A percentile compares a stretch with the other conserved stretches of the same genome.
Evolutionary conservation across 2,888 invertebrate genomes (phyloP).

Genomic region (Lasius platythorax): DNA sequence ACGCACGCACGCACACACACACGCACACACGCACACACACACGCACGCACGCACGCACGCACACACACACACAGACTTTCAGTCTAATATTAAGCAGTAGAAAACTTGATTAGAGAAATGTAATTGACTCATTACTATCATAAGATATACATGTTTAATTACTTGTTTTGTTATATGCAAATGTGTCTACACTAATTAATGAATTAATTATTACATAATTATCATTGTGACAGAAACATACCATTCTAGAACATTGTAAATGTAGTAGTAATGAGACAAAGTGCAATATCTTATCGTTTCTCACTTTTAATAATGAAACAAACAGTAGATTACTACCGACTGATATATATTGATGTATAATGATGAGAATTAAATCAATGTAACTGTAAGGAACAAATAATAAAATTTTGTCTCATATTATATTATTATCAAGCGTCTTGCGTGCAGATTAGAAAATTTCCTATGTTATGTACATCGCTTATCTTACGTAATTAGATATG

Average conservation of each 20-base stretch:
- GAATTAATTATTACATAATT: not conserved
- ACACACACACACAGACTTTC: not conserved
- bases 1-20: too few species aligned
- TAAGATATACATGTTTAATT: not conserved
- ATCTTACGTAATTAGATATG: too few species aligned
- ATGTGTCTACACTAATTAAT: not conserved
- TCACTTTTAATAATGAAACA: not conserved
- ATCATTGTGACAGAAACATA: not conserved
- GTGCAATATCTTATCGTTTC: not conserved
- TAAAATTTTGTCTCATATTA: not conserved
- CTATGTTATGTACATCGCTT: not conserved
- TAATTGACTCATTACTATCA: not conserved
- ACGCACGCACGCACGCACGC: rapidly evolving
- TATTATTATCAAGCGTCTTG: not conserved
- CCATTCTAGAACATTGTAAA: not conserved
- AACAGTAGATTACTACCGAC: too few species aligned
- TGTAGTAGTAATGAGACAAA: not conserved
- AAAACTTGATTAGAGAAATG: not conserved
- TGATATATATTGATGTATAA: too few species aligned
- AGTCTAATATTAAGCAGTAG: not conserved
- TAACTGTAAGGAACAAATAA: not conserved
- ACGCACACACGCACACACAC: too few species aligned
- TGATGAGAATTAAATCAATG: too few species aligned
- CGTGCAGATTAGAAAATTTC: not conserved
- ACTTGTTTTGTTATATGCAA: not conserved